These are phyloP conservation scores for Cyclina sinensis DNA, from an alignment of 1,140 invertebrate species.

Conservation along the genomic window DNA sequence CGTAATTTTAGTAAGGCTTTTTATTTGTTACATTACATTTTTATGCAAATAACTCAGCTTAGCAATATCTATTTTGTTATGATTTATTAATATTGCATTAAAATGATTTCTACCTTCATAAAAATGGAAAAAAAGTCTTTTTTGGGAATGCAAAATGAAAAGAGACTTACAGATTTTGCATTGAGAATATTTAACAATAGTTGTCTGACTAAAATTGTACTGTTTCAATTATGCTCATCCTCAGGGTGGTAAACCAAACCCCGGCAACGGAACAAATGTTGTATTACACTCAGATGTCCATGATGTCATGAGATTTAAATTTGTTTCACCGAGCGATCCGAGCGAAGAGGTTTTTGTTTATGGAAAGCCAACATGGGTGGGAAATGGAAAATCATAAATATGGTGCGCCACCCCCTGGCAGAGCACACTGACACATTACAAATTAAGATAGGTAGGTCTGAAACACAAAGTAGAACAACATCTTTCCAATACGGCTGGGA, in stretches of 20 bases:
- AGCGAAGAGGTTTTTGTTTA: not conserved
- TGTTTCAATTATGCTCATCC: not conserved
- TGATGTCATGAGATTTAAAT: slow-evolving; percentile 20
- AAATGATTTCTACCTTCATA: too few relatives aligned
- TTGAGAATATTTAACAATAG: too few relatives aligned
- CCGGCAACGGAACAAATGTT: not conserved
- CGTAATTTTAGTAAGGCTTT: too few relatives aligned
- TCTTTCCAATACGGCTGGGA: slow-evolving; percentile 5
- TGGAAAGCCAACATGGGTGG: not conserved
- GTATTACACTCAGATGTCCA: too few relatives aligned
- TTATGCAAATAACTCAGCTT: too few relatives aligned
- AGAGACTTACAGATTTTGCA: too few relatives aligned
- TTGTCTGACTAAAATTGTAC: too few relatives aligned
- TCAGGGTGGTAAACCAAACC: not conserved
- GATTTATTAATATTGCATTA: too few relatives aligned
- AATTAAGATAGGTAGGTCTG: not conserved
- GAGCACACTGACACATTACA: not conserved
- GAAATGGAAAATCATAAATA: slow-evolving; percentile 22
- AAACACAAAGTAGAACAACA: not conserved
- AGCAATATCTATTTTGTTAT: too few relatives aligned
- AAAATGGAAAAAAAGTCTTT: too few relatives aligned
- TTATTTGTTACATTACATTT: too few relatives aligned
- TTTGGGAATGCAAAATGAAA: too few relatives aligned
- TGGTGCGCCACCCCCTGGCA: not conserved
- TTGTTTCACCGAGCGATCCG: not conserved